Conservation (phyloP, 92 coral and sea anemone species). For the Pocillopora meandrina region DNA sequence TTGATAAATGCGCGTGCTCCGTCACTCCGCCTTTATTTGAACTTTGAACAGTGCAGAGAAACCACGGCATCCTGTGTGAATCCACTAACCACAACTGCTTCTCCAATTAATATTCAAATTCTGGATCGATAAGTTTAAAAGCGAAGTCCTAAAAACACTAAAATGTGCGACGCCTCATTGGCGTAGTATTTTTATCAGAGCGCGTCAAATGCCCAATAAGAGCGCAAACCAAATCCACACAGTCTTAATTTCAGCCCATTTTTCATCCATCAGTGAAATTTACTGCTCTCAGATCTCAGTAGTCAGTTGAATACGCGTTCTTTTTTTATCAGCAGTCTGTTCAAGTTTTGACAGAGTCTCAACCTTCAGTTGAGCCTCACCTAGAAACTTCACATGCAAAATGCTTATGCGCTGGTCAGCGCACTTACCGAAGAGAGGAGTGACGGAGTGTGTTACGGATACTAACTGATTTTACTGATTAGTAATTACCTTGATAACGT, state of each 20-base stretch:
- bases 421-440: not conserved
- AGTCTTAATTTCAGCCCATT: too few species aligned
- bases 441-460: too few species aligned
- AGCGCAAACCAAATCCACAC: too few species aligned
- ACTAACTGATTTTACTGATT: too few species aligned
- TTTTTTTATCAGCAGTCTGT: not conserved
- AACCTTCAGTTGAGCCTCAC: not conserved
- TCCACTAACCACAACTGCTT: slow-evolving; percentile 23
- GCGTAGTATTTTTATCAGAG: too few species aligned
- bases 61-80: slow-evolving; percentile 9
- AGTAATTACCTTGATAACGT: too few species aligned
- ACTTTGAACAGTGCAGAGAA: slow-evolving; percentile 18
- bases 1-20: slow-evolving; percentile 19
- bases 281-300: not conserved
- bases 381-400: not conserved
- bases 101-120: not conserved
- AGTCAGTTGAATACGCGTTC: not conserved
- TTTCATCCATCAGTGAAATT: not conserved
- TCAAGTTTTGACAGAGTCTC: not conserved
- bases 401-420: not conserved
- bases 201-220: too few species aligned
- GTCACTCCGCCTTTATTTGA: slow-evolving; percentile 7
- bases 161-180: too few species aligned
- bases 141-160: not conserved
- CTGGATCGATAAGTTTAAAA: slow-evolving; percentile 10